Conservation (phyloP, 1,140 invertebrate species). For the Megathymus violae region DNA sequence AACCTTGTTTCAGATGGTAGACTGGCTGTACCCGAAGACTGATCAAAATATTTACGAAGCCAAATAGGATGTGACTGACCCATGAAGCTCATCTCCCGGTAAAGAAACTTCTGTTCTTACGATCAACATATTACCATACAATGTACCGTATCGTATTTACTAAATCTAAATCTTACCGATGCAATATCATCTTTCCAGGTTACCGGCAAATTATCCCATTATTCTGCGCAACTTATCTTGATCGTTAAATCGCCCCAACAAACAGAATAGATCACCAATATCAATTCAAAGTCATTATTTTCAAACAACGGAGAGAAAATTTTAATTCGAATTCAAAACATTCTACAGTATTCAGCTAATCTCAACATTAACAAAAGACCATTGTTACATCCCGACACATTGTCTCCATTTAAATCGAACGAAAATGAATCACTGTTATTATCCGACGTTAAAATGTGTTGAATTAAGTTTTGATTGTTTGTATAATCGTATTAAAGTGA, state of each 20-base stretch:
- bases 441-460: conserved; percentile 76
- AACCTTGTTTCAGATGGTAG: conserved; percentile 65
- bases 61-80: conserved; percentile 59
- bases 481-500: conserved; percentile 59
- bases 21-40: conserved; percentile 70
- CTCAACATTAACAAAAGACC: conserved; percentile 78
- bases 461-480: conserved; percentile 77
- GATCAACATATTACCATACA: conserved; percentile 30
- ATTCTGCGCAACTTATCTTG: conserved; percentile 1
- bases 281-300: conserved; percentile 60
- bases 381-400: conserved; percentile 76
- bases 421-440: conserved; percentile 81
- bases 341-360: conserved; percentile 80
- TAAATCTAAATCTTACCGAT: conserved; percentile 11
- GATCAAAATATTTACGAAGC: conserved; percentile 64
- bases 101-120: conserved; percentile 24
- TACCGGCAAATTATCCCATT: conserved; percentile 23
- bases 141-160: conserved; percentile 26
- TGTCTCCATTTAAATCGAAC: conserved; percentile 78
- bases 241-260: background rate
- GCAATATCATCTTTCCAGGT: conserved; percentile 25
- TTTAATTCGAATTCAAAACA: conserved; percentile 75
- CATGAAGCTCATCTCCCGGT: conserved; percentile 58
- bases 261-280: conserved; percentile 37
- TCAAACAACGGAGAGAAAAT: conserved; percentile 74